Conservation (phyloP, 2,888 invertebrate species). For the Iselma pallidipennis region DNA sequence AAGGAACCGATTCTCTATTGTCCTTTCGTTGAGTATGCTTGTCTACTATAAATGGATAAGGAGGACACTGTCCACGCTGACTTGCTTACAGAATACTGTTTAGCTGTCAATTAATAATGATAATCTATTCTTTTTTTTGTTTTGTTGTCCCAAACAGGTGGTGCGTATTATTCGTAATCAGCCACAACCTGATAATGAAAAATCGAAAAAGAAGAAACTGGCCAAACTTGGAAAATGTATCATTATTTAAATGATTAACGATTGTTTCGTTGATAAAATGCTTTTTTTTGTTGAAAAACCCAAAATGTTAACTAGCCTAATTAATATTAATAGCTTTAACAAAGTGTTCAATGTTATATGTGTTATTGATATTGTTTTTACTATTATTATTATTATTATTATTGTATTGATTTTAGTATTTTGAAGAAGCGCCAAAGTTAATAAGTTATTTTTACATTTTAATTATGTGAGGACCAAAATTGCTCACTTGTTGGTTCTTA, state of each 20-base stretch:
- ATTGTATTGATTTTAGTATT: not conserved
- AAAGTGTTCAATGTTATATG: constrained; percentile 39
- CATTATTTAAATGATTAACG: constrained; percentile 30
- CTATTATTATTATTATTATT: not conserved
- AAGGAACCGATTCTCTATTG: too few species aligned
- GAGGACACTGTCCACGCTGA: too few species aligned
- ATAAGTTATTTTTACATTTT: not conserved
- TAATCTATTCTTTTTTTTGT: constrained; percentile 8
- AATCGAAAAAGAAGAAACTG: constrained; percentile 65
- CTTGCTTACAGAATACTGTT: too few species aligned
- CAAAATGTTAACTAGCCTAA: constrained; percentile 27
- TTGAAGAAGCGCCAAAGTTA: constrained; percentile 16
- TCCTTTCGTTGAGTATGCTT: too few species aligned
- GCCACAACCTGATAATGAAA: constrained; percentile 70
- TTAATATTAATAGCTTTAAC: constrained; percentile 32
- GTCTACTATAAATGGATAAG: too few species aligned
- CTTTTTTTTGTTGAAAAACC: constrained; percentile 14
- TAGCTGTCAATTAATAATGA: too few species aligned
- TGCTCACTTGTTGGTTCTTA: constrained; percentile 21
- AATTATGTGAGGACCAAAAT: constrained; percentile 24
- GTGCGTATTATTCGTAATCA: constrained; percentile 79
- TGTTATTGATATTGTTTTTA: constrained; percentile 20
- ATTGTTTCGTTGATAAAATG: constrained; percentile 18
- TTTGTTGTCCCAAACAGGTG: constrained; percentile 58
- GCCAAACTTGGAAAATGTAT: constrained; percentile 46